phyloP scores from a whole-genome alignment of 2,797 vertebrate species.

The Phalloptychus januarius region DNA sequence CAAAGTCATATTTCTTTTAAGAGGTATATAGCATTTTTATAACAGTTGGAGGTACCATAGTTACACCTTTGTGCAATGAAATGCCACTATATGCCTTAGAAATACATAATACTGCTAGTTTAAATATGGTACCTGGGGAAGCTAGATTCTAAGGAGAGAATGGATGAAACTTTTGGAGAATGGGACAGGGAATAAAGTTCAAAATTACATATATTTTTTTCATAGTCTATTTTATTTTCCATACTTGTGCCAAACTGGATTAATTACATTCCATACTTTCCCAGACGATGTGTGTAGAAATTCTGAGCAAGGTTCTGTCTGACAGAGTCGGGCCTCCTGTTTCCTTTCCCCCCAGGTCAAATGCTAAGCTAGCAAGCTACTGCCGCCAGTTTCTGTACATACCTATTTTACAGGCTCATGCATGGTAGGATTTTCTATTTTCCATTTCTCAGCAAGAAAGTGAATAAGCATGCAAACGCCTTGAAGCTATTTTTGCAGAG shows the following conservation, averaged over 20 bases:
- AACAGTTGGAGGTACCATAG: too few species aligned
- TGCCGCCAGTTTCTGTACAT: not conserved
- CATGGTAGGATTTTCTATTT: not conserved
- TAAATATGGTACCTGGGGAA: not conserved
- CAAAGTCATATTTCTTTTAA: too few species aligned
- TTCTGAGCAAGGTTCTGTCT: not conserved
- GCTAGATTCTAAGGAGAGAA: not conserved
- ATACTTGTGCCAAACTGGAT: not conserved
- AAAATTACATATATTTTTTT: not conserved
- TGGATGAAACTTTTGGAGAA: not conserved
- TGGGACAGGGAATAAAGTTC: not conserved
- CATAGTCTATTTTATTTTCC: not conserved
- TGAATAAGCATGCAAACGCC: constrained; percentile 17
- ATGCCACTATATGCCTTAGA: too few species aligned
- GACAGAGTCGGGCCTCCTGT: not conserved
- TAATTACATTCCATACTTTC: not conserved
- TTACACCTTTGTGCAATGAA: too few species aligned
- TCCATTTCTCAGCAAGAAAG: constrained; percentile 3
- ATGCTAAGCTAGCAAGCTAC: constrained; percentile 7
- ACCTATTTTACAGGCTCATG: not conserved
- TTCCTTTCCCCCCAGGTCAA: not conserved
- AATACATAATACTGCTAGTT: too few species aligned
- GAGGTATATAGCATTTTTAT: too few species aligned
- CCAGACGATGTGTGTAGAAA: not conserved
- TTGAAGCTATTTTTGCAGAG: constrained; percentile 23